Evolutionary conservation across 2,113 vertebrate species (phyloP).

Genomic region (Aix galericulata): DNA sequence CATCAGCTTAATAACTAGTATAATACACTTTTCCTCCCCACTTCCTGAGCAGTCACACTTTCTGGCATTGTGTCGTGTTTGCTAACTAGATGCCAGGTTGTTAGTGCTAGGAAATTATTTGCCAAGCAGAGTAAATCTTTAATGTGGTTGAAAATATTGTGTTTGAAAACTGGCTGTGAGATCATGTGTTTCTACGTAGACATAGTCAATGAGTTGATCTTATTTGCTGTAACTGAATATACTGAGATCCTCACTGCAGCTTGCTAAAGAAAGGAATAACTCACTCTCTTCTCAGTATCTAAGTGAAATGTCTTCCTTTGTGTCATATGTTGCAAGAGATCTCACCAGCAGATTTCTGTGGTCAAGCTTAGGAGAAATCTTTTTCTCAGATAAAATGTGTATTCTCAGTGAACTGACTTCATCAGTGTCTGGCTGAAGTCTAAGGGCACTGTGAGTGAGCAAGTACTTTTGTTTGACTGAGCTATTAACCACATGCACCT

Average conservation of each 20-base stretch:
- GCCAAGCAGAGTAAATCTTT: not conserved
- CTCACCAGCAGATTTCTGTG: not conserved
- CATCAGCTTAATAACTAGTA: not conserved
- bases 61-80: not conserved
- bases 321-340: not conserved
- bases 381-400: not conserved
- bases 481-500: not conserved
- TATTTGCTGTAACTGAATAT: not conserved
- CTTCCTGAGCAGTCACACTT: not conserved
- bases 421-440: not conserved
- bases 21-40: not conserved
- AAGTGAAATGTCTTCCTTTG: not conserved
- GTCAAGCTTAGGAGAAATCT: not conserved
- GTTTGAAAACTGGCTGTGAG: not conserved
- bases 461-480: conserved; percentile 4
- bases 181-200: not conserved
- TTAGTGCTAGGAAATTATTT: not conserved
- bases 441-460: not conserved
- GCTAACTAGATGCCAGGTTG: not conserved
- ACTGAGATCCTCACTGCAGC: not conserved
- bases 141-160: not conserved
- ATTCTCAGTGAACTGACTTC: not conserved
- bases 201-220: not conserved
- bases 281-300: not conserved
- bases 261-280: not conserved